A percentile compares a stretch with the other conserved stretches of the same genome.
Evolutionary conservation across 1,140 invertebrate species (phyloP).

Genomic region (Planococcus citri): DNA sequence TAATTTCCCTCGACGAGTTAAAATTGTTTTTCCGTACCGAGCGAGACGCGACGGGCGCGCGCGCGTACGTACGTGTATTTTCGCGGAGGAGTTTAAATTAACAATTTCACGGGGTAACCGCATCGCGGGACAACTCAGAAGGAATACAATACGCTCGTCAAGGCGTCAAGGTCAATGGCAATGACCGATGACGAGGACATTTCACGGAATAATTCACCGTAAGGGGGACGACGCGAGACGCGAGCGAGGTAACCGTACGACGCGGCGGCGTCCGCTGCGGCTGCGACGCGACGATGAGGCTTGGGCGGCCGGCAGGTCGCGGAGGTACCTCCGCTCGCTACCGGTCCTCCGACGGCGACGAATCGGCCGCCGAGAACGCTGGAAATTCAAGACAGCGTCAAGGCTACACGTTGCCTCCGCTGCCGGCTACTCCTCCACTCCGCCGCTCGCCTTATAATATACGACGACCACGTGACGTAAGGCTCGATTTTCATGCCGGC

Average conservation of each 20-base stretch:
- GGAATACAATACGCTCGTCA: constrained; percentile 1
- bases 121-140: neutral
- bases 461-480: neutral
- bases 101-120: constrained; percentile 16
- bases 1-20: no score
- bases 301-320: neutral
- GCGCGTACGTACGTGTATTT: neutral
- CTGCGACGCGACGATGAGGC: neutral
- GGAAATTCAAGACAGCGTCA: constrained; percentile 6
- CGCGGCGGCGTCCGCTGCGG: neutral
- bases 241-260: neutral
- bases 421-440: neutral
- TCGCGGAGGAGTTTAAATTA: constrained; percentile 10
- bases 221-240: neutral
- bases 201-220: constrained; percentile 16
- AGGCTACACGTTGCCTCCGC: neutral
- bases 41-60: no score
- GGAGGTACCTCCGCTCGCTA: no score
- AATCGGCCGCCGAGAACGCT: neutral
- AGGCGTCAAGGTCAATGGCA: constrained; percentile 17
- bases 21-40: no score
- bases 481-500: neutral
- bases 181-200: constrained; percentile 14
- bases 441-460: no score
- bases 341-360: no score